These are phyloP conservation scores for Drosophila villosipedis DNA, from an alignment of 2,888 invertebrate species.

Conservation along the genomic window DNA sequence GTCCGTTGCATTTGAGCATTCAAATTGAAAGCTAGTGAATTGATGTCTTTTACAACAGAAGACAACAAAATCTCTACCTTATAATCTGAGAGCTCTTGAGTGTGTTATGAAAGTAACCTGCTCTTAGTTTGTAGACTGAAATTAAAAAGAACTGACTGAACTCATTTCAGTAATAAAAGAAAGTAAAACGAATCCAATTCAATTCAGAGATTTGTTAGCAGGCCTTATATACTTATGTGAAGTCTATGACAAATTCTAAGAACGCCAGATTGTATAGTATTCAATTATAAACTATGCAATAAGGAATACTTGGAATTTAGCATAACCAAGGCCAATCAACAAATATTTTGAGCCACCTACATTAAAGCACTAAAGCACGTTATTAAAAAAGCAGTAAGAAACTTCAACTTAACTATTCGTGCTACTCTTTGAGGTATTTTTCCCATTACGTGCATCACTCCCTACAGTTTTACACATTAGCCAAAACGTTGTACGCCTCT, in stretches of 20 bases:
- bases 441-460: not conserved
- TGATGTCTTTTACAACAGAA: constrained; percentile 57
- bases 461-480: constrained; percentile 28
- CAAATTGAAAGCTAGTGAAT: constrained; percentile 74
- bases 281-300: constrained; percentile 54
- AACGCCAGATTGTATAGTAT: constrained; percentile 63
- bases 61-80: constrained; percentile 50
- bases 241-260: constrained; percentile 37
- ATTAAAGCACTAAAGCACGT: not conserved
- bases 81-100: constrained; percentile 41
- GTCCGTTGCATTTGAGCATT: constrained; percentile 57
- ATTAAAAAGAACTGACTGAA: not conserved
- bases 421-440: constrained; percentile 10
- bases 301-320: constrained; percentile 66
- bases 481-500: constrained; percentile 36
- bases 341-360: not conserved
- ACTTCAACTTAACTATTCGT: not conserved
- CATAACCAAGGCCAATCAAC: constrained; percentile 9
- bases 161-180: not conserved
- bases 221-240: not conserved
- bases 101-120: not conserved
- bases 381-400: not conserved
- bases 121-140: not conserved
- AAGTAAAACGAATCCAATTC: not conserved
- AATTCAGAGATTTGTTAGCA: not conserved